Evolutionary conservation across 2,797 vertebrate genomes (phyloP).

Genomic region (Lepilemur septentrionalis): DNA sequence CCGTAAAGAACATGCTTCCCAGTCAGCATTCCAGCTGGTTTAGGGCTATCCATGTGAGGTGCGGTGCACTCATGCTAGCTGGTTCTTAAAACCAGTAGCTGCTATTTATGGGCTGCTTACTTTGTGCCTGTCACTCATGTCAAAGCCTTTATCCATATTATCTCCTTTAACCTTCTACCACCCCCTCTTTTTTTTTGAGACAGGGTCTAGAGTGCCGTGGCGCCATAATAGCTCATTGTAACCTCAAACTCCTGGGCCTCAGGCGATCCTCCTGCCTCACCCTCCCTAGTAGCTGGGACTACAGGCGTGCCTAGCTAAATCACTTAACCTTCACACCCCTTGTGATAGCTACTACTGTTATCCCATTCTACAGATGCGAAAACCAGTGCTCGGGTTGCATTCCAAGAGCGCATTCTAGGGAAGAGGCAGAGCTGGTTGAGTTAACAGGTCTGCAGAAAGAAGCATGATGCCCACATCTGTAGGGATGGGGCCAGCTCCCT

Average conservation of each 20-base stretch:
- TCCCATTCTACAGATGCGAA: neutral
- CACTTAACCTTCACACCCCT: neutral
- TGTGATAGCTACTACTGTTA: neutral
- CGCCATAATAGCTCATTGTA: neutral
- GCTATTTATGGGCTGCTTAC: neutral
- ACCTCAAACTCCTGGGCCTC: too few species aligned
- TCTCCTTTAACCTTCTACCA: neutral
- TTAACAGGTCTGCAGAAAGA: neutral
- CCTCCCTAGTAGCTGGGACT: neutral
- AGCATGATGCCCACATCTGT: neutral
- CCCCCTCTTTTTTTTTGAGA: neutral
- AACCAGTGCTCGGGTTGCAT: neutral
- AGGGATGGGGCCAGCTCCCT: neutral
- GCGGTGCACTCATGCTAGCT: rapidly evolving
- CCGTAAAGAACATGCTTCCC: neutral
- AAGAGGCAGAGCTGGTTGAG: neutral
- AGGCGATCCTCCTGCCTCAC: neutral
- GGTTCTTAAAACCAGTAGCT: neutral
- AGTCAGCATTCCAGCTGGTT: neutral
- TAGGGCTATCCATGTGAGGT: neutral
- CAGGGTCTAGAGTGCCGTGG: neutral
- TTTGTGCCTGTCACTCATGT: neutral
- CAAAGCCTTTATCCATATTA: neutral
- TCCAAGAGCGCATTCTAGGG: neutral
- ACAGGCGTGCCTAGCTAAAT: neutral